A percentile compares a stretch with the other conserved stretches of the same genome.
These are phyloP conservation scores for Cliona cf. orientalis DNA, from an alignment of 37 sponge, comb jelly and placozoan genomes.

Conservation along the genomic window DNA sequence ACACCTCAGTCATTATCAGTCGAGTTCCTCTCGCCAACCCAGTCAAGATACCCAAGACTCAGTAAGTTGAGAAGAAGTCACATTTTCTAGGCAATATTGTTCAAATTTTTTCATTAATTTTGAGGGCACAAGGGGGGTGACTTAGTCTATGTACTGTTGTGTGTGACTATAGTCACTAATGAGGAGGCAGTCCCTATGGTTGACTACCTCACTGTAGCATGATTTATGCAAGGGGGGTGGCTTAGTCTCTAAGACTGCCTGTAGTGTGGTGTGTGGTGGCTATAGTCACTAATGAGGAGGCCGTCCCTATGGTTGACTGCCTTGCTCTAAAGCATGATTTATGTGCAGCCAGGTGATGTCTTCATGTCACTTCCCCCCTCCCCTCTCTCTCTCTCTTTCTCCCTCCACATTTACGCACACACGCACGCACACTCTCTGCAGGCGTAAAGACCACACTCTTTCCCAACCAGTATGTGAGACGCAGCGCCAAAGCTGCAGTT, in stretches of 20 bases:
- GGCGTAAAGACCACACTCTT: constrained; percentile 46
- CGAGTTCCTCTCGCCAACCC: constrained; percentile 62
- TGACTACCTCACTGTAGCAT: background rate
- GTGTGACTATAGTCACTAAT: background rate
- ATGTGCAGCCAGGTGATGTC: no score
- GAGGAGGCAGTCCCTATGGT: background rate
- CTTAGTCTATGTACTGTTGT: background rate
- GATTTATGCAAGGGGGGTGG: no score
- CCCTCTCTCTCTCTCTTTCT: background rate
- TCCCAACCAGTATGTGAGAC: constrained; percentile 66
- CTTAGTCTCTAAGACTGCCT: no score
- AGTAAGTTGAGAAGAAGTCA: constrained; percentile 45
- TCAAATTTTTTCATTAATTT: background rate
- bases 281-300: no score
- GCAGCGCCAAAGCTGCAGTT: constrained; percentile 9
- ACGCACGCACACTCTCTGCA: background rate
- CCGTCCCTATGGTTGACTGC: no score
- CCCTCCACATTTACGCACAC: no score
- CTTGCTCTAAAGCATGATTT: no score
- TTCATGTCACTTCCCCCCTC: background rate
- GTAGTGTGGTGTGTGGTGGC: no score
- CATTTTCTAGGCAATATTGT: background rate
- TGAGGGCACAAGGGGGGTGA: no score
- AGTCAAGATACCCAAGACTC: constrained; percentile 43
- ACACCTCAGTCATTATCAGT: constrained; percentile 74